A percentile compares a stretch with the other conserved stretches of the same genome.
Conservation (phyloP, 1,140 invertebrate species). For the Sminthurides bifidus region DNA sequence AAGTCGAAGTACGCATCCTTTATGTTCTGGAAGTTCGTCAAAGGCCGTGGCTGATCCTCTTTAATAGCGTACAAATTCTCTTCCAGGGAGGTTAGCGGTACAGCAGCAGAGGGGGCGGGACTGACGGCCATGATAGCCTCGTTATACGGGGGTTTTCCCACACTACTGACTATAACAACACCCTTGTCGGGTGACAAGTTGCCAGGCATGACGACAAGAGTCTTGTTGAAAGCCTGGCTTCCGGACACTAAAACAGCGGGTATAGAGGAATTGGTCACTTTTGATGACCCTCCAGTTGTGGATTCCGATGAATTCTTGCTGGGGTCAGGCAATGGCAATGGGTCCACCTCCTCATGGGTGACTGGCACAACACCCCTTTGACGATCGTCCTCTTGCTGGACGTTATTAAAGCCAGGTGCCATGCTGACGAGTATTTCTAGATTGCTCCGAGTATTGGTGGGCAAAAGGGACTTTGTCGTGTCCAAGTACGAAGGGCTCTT, state of each 20-base stretch:
- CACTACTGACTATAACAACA: too few species aligned
- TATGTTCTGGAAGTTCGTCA: slow-evolving; percentile 3
- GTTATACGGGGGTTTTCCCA: too few species aligned
- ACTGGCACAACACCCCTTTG: neutral
- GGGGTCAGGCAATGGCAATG: neutral
- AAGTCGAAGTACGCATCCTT: slow-evolving; percentile 4
- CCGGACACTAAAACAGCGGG: neutral
- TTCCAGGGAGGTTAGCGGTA: neutral
- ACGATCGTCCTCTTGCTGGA: too few species aligned
- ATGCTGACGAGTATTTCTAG: too few species aligned
- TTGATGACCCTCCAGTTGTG: too few species aligned
- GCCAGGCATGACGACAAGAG: too few species aligned
- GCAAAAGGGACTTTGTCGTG: too few species aligned
- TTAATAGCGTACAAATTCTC: neutral
- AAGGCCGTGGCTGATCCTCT: neutral
- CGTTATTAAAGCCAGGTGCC: too few species aligned
- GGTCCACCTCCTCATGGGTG: slow-evolving; percentile 1
- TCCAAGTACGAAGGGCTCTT: too few species aligned
- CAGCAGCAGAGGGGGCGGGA: neutral
- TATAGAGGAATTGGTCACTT: neutral
- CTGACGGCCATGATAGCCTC: too few species aligned
- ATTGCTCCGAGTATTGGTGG: too few species aligned
- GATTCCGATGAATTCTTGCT: neutral
- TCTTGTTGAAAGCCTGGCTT: neutral
- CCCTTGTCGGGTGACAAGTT: too few species aligned